Conservation (phyloP, 2,888 invertebrate species). For the Tethea ocularis region DNA sequence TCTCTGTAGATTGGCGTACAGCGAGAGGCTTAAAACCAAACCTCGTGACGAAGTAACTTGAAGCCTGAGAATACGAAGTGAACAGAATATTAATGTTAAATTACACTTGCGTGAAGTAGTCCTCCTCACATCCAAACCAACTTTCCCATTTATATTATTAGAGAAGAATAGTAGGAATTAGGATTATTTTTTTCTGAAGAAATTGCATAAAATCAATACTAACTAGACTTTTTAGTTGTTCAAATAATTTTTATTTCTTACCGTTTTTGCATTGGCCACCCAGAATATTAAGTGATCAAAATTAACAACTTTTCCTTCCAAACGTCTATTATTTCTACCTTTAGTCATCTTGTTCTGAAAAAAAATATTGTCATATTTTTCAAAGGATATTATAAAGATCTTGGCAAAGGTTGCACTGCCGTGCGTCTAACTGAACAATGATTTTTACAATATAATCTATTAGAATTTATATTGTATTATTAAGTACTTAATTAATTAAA, state of each 20-base stretch:
- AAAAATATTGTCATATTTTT: constrained; percentile 6
- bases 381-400: background rate
- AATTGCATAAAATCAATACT: background rate
- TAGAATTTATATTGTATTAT: background rate
- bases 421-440: background rate
- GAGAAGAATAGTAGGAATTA: no score
- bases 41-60: constrained; percentile 94
- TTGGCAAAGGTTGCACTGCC: background rate
- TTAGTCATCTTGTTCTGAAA: constrained; percentile 59
- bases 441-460: no score
- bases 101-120: no score
- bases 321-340: constrained; percentile 24
- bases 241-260: constrained; percentile 38
- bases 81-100: constrained; percentile 14
- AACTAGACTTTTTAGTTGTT: background rate
- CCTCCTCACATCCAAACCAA: no score
- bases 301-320: constrained; percentile 60
- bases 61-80: constrained; percentile 86
- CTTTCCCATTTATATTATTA: no score
- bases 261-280: constrained; percentile 75
- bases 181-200: background rate
- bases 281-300: constrained; percentile 75
- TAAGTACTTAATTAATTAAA: no score
- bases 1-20: constrained; percentile 94
- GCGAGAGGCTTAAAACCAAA: constrained; percentile 96